Base-by-base conservation (phyloP, 2,888 invertebrate species). In the Microchrysa polita region DNA sequence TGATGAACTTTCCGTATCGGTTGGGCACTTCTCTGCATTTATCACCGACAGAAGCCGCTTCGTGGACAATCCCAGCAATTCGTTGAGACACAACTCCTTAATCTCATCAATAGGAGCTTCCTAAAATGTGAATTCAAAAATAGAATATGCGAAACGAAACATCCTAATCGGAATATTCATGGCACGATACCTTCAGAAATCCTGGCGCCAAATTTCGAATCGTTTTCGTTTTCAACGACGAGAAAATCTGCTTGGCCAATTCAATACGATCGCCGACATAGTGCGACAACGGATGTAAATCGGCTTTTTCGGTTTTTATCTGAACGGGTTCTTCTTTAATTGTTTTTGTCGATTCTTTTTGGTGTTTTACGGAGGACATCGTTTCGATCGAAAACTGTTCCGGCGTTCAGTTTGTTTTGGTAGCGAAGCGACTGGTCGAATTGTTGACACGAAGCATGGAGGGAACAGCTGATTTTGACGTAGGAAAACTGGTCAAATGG, bases 241-340 rank as follows among this genome's bases (percentile, higher is more conserved):
- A 86, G 82, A 90, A 90, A 1, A 88, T 82, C 81, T 90, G 89
- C 34, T 88, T 88, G 80, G 89, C 87, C 18, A 90, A 78, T 77
- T 89, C 90, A 0, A 90, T 86, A 18, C 89, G 81, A 77, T 90
- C 90, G 75, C 88, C 88, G 0, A 89, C 86, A 76, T 87, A 89
- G 78, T 88, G 86, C 0, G 87, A 86, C 74, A 90, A 81, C 0
- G 85, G 83, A 77, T 88, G 87, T 59, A 87, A 86, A 4, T 87
- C 87, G 34, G 87, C 86, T 81, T 82, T 83, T 79, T 87, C 81
- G 75, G 82, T 77, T 77, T 85, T 81, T 76, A 72, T 42, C 78
- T 77, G 67, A 73, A 78, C 61, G 20, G 80, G 42, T 40, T 69
- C 69, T 1, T 14, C 5, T 57, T 55, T 55, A 0, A 65, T 34